Base-by-base conservation (phyloP, 2,888 invertebrate genomes). In the Nephrotoma guestfalica region DNA sequence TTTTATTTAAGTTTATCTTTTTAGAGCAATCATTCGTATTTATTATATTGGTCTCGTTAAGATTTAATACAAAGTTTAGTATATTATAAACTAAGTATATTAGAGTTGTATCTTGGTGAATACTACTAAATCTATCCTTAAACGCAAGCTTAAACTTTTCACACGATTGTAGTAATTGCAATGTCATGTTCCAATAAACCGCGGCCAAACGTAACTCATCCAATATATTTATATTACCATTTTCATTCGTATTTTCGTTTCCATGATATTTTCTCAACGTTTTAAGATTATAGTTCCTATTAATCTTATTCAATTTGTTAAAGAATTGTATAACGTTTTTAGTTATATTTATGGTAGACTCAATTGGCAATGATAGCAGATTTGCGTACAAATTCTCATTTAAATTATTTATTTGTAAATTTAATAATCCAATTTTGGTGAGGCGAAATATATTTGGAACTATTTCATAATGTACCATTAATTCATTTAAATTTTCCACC, bases 181-280 rank as follows among this genome's bases (percentile, higher is more conserved):
- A 90, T 87, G 89, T 91, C n/a, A 90, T 89, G 7, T 90, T 90
- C 91, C 91, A 91, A 87, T 91, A 90, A 11, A 90, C 88, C 0
- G 90, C 89, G 0, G 90, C 89, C 51, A 91, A 57, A 13, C 51
- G 51, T 86, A 86, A 57, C 30, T 40, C 40, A 15, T n/a, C 15
- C 18, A 51, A 51, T 41, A 86, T 41, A 85, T 85, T 43, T 4
- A 43, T 42, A 11, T 43, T 18, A 71, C 9, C 71, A 30, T 86
- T 47, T 18, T 13, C 47, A 42, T 15, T 43, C 6, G n/a, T n/a
- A 30, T 11, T 47, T 7, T 11, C 5, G 6, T 11, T 86, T 18
- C 0, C 6, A 30, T 30, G 40, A 47, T 45, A 30, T 30, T 30
- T 86, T 30, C 3, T 86, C 9, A 9, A 2, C 0, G 6, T 51